Evolutionary conservation across 2,113 vertebrate genomes (phyloP), one percentile per base, ranked within the genome.

Genomic region (Lophochroa leadbeateri): DNA sequence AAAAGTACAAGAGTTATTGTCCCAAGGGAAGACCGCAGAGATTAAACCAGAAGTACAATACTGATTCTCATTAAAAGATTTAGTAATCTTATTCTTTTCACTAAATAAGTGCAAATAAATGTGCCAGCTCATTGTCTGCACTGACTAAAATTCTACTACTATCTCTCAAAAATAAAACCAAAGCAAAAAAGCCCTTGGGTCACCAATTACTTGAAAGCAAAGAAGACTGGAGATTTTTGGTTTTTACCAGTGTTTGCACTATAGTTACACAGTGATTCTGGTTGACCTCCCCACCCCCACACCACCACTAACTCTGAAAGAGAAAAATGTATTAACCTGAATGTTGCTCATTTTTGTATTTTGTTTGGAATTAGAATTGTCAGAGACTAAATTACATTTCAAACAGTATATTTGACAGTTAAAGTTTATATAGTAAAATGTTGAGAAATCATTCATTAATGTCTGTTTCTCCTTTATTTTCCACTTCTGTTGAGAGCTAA

Each of bases 351-450:
- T 16, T 82, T 81, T 25, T 64, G 0, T 29, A 57, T 65, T 92
- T 75, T 49, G n/a, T 74, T 53, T 53, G 31, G 60, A 92, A 92
- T 75, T 37, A 55, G 24, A 75, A 95, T 91, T 82, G 60, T 86
- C 72, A 82, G 18, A 92, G 47, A 84, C 29, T 57, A 79, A 79
- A 91, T 68, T 86, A 60, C 25, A 53, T 78, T 95, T 68, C 76
- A 72, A 91, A 20, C 13, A 78, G 12, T 17, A 8, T 15, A 81
- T 79, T 7, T 72, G 57, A 78, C 70, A 65, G 80, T 13, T 86
- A 37, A 92, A 75, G 78, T 55, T 81, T n/a, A 86, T 67, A 64
- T 1, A 31, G 31, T 52, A 68, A 58, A 78, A 81, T 7, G 11
- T 1, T 63, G 52, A 57, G 28, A 88, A 93, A 76, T 5, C 6